Conservation (phyloP, 1,140 invertebrate species). For the Drosophila athabasca region DNA sequence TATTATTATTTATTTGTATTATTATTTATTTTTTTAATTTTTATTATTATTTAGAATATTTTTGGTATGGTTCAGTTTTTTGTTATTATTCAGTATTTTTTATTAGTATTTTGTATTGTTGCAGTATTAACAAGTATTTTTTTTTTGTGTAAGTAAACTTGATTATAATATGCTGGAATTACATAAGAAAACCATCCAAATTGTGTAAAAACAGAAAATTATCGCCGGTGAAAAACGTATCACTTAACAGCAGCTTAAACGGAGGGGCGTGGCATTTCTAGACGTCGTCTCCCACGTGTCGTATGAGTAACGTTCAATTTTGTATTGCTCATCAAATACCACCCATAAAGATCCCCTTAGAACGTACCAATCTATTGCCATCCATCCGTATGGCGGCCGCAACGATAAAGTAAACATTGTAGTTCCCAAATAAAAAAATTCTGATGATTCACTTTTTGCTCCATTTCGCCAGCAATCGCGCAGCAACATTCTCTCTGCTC, state of each 20-base stretch:
- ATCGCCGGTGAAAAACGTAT: no score
- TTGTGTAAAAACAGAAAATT: neutral
- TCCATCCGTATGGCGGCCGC: constrained; percentile 1
- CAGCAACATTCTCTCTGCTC: constrained; percentile 17
- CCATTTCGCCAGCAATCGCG: constrained; percentile 15
- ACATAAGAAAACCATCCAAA: neutral
- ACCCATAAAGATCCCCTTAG: neutral
- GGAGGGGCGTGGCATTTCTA: no score
- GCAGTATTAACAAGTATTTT: no score
- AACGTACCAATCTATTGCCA: constrained; percentile 9
- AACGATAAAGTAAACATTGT: constrained; percentile 36
- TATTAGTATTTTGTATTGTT: no score
- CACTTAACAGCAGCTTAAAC: no score
- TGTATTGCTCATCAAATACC: constrained; percentile 15
- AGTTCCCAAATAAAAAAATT: constrained; percentile 16
- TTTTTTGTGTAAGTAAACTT: no score
- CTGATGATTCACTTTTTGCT: constrained; percentile 41
- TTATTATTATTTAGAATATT: no score
- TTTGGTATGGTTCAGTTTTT: no score
- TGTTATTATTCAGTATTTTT: no score
- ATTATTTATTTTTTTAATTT: no score
- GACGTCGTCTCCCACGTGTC: constrained; percentile 6
- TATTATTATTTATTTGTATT: no score
- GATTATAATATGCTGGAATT: no score
- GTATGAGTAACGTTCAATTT: constrained; percentile 27